Evolutionary conservation across 2,888 invertebrate species (phyloP), one percentile per base, ranked within the genome.

Genomic region (Taenaris catops): DNA sequence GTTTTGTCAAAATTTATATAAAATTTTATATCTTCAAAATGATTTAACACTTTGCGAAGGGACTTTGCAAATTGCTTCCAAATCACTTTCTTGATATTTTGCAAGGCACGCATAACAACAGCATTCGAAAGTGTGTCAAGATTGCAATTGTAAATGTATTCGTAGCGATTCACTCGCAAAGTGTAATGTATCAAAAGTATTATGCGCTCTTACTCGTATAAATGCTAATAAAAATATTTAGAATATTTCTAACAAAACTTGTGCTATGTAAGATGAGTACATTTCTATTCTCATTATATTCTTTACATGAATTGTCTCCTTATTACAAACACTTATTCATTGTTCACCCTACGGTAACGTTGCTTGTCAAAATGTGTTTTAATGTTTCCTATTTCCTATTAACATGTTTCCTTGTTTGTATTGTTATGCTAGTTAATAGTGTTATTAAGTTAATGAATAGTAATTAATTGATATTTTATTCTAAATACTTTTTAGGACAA

Each of bases 71-170:
- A 46, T 6, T 45, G 53, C 44, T 69, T 75, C 63, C 68, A 75
- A 17, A 52, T 50, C 7, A 11, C 16, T 43, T 58, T 61, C 21
- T 44, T 38, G 16, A n/a, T 61, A 64, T 80, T 75, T 79, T 72
- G 80, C 75, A 80, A 80, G 72, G 55, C 59, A 71, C 69, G 74
- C 79, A 75, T 75, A 78, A 76, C 74, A 75, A 74, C 75, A 71
- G 62, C 66, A 69, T 78, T 79, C 62, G 81, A 86, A 86, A 84
- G 81, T 83, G 70, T 83, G 84, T 81, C 84, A 84, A 79, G 80
- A 79, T 66, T 80, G 79, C 79, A 74, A 70, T 74, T 70, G 69
- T 62, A 66, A 58, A 55, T 60, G 60, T 58, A 62, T 57, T 55
- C 61, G 56, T 55, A 42, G 55, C 63, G 67, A 69, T 67, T 65